Evolutionary conservation across 2,113 vertebrate genomes (phyloP).

Genomic region (Psittacula cyanocephala): DNA sequence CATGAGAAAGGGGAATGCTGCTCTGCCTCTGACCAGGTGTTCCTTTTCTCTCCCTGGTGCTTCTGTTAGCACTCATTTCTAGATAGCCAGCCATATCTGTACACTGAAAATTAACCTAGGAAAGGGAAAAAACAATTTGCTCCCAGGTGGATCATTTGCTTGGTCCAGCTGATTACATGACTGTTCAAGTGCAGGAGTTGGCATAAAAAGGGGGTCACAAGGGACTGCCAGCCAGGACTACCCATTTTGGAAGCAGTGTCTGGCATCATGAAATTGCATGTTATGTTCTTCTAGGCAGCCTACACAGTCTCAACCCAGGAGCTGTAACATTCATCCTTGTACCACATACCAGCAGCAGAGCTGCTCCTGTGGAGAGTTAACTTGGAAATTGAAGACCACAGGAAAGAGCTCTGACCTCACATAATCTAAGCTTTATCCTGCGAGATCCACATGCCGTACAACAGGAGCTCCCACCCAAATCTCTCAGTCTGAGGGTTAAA

Average conservation of each 20-base stretch:
- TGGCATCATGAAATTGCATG: background rate
- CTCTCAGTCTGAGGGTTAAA: background rate
- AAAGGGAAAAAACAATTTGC: background rate
- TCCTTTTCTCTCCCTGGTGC: background rate
- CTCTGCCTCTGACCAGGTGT: background rate
- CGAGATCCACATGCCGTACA: rapidly evolving
- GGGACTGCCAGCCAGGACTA: background rate
- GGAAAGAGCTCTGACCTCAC: background rate
- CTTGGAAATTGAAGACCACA: background rate
- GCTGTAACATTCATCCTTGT: background rate
- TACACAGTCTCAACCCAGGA: background rate
- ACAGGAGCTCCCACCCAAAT: background rate
- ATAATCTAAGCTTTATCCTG: background rate
- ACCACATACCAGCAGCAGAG: background rate
- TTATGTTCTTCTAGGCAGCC: background rate
- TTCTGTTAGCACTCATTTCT: background rate
- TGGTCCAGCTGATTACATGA: background rate
- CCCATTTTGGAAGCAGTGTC: background rate
- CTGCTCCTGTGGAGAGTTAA: background rate
- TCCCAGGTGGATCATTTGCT: background rate
- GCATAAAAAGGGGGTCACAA: background rate
- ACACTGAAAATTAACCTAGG: background rate
- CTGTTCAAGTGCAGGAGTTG: background rate
- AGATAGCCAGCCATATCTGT: background rate
- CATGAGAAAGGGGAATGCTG: background rate